phyloP scores from a whole-genome alignment of 2,797 vertebrate species.

The Leptatherina wallacei region DNA sequence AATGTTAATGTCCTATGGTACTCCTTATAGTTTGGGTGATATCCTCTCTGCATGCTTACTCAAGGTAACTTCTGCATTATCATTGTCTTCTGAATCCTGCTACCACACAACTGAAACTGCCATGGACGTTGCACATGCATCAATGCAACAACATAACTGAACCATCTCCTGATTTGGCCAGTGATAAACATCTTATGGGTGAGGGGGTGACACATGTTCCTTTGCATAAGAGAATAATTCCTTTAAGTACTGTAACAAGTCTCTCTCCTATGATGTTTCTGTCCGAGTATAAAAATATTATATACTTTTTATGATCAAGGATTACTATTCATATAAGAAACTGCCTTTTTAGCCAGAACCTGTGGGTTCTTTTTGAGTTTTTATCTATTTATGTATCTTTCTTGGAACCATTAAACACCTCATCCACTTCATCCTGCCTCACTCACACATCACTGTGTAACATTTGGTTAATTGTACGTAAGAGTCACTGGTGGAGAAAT shows the following conservation, averaged over 20 bases:
- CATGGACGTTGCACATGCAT: not conserved
- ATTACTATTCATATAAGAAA: slow-evolving; percentile 14
- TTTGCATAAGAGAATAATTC: not conserved
- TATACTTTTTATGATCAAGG: not conserved
- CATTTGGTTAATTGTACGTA: slow-evolving; percentile 62
- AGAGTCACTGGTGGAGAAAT: slow-evolving; percentile 62
- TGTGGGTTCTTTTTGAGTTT: slow-evolving; percentile 9
- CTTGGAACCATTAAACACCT: slow-evolving; percentile 24
- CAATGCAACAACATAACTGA: not conserved
- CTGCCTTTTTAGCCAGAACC: slow-evolving; percentile 22
- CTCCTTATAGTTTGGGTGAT: not conserved
- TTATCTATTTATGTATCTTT: slow-evolving; percentile 38
- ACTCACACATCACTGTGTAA: slow-evolving; percentile 34
- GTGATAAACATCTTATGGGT: not conserved
- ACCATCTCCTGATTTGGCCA: not conserved
- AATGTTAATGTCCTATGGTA: not conserved
- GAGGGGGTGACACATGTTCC: not conserved
- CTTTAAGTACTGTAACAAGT: not conserved
- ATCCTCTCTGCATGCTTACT: not conserved
- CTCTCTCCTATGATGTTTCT: not conserved
- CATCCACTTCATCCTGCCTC: slow-evolving; percentile 20
- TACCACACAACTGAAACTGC: not conserved
- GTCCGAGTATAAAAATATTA: not conserved
- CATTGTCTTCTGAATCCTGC: not conserved
- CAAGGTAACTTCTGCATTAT: no score